Evolutionary conservation across 2,113 vertebrate species (phyloP), one percentile per base, ranked within the genome.

Genomic region (Gavialis gangeticus): DNA sequence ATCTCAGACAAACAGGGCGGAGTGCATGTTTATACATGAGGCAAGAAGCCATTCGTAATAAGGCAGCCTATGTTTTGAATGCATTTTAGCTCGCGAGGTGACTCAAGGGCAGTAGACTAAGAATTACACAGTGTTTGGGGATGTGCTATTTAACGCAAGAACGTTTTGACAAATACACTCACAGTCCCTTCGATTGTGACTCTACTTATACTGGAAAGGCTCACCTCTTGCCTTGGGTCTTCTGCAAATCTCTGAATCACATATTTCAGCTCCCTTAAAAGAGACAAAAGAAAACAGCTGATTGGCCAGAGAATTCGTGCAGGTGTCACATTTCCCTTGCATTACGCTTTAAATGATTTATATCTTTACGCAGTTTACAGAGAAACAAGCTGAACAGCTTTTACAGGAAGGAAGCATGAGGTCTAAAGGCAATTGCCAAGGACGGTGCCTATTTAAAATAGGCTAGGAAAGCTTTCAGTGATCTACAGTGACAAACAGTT

Each of bases 161-260:
- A 54, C 59, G 67, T 63, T 64, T 55, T 60, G 87, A 71, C 27
- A 90, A 84, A 55, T 18, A 21, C 5, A 25, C 1, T 22, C 46
- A 73, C 75, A 77, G 59, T 17, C 63, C 54, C 59, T 88, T 54
- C 87, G 64, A 56, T 60, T 75, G 81, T 81, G 24, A 34, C 4
- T 28, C 79, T 75, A 7, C 62, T 57, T 54, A 89, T 92, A 89
- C 10, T 55, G 56, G 11, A 69, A 73, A 14, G 59, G 96, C 98
- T 98, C 96, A 99, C 99, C 98, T 99, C 99, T 98, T 99, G 99
- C 93, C 99, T 98, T 0, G 99, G 99, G 90, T 99, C 99, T 96
- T 99, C 99, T 0, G 99, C 99, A 96, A 99, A 99, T 98, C 99
- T 99, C 98, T 99, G 99, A 97, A 99, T 99, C 77, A 99, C 99